A percentile compares a stretch with the other conserved stretches of the same genome.
These are phyloP conservation scores for Dromius quadrimaculatus DNA, from an alignment of 2,888 invertebrate species.

Conservation along the genomic window DNA sequence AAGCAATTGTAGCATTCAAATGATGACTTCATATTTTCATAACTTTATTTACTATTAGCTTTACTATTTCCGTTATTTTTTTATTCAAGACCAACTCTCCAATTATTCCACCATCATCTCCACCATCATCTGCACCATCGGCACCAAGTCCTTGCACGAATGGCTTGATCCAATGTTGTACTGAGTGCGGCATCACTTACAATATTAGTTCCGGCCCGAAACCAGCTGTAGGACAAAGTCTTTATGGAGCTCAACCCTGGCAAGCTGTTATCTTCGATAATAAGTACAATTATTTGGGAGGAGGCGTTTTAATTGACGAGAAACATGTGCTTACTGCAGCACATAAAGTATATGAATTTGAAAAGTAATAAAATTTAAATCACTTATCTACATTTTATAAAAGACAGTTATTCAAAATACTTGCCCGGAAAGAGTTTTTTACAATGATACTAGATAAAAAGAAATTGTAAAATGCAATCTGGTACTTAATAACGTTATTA, in stretches of 20 bases:
- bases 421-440: too few relatives aligned
- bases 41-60: too few relatives aligned
- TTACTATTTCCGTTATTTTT: too few relatives aligned
- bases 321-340: constrained; percentile 68
- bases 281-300: constrained; percentile 52
- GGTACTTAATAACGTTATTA: too few relatives aligned
- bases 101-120: background rate
- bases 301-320: constrained; percentile 64
- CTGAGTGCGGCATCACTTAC: constrained; percentile 49
- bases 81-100: background rate
- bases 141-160: background rate
- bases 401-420: too few relatives aligned
- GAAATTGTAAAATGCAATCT: too few relatives aligned
- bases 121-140: constrained; percentile 4
- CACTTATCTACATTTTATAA: too few relatives aligned
- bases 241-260: constrained; percentile 51
- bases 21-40: too few relatives aligned
- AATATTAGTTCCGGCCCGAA: constrained; percentile 6
- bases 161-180: constrained; percentile 24
- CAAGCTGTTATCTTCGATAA: constrained; percentile 2
- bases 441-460: too few relatives aligned
- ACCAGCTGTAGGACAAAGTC: constrained; percentile 42
- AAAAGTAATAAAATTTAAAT: constrained; percentile 16
- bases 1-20: too few relatives aligned
- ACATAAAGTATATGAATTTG: constrained; percentile 64